These are phyloP conservation scores for Zaprionus lineosus DNA, from an alignment of 2,888 invertebrate genomes.

Conservation along the genomic window DNA sequence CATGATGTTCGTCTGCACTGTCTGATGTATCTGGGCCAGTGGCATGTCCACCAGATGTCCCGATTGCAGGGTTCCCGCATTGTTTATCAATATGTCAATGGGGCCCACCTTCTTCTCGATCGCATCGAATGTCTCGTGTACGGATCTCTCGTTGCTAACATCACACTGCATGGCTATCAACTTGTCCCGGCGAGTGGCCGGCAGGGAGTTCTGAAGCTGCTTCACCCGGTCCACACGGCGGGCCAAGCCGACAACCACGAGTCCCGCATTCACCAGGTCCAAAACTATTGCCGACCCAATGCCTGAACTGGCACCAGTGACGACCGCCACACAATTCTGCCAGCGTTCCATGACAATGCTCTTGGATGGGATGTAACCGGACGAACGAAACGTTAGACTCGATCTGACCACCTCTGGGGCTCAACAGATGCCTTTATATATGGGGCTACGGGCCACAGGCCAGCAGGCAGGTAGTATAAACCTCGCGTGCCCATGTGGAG, in stretches of 20 bases:
- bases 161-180: constrained; percentile 83
- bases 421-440: constrained; percentile 11
- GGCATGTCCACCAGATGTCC: constrained; percentile 69
- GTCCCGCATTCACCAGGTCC: constrained; percentile 83
- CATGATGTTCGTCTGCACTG: constrained; percentile 83
- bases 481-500: too few species aligned
- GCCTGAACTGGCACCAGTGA: constrained; percentile 87
- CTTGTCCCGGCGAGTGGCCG: constrained; percentile 59
- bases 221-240: constrained; percentile 83
- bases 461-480: not conserved
- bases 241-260: constrained; percentile 85
- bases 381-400: not conserved
- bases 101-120: constrained; percentile 84
- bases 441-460: too few species aligned
- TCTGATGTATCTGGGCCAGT: constrained; percentile 49
- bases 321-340: constrained; percentile 85
- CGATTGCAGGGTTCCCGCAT: constrained; percentile 83
- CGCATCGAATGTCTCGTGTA: constrained; percentile 84
- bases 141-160: constrained; percentile 84
- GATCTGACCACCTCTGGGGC: not conserved
- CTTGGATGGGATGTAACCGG: not conserved
- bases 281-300: constrained; percentile 84
- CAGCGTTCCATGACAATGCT: constrained; percentile 87
- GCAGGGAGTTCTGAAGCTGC: constrained; percentile 59
- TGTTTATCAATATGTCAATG: constrained; percentile 85